Percentiles rank a stretch among this genome's conserved stretches.
Evolutionary conservation across 2,797 vertebrate species (phyloP).

Genomic region (Oreochromis mossambicus): DNA sequence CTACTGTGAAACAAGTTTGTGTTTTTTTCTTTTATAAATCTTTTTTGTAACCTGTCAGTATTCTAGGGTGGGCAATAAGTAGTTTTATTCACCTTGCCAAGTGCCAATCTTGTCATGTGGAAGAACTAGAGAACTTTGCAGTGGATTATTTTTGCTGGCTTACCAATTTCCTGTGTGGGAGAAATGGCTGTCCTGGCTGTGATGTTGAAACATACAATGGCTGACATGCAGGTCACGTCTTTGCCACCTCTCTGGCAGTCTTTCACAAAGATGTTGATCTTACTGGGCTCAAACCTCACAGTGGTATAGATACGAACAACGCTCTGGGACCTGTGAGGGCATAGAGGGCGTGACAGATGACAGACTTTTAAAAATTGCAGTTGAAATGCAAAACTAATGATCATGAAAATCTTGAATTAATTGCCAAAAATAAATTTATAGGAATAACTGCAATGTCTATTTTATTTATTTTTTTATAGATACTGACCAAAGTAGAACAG

Average conservation of each 20-base stretch:
- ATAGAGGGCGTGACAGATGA: not conserved
- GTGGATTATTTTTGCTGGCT: conserved; percentile 52
- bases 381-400: not conserved
- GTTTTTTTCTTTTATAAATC: not conserved
- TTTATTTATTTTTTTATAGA: not conserved
- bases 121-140: not conserved
- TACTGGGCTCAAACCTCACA: conserved; percentile 88
- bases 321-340: conserved; percentile 83
- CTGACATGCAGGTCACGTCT: conserved; percentile 93
- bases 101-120: not conserved
- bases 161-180: conserved; percentile 82
- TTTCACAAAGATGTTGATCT: conserved; percentile 96
- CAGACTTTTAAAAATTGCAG: not conserved
- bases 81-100: not conserved
- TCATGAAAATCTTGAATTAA: not conserved
- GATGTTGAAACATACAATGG: conserved; percentile 89
- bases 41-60: not conserved
- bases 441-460: not conserved
- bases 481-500: conserved; percentile 90
- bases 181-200: conserved; percentile 82
- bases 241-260: conserved; percentile 90
- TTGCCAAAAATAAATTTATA: not conserved
- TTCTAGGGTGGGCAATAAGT: not conserved
- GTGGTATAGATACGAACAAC: conserved; percentile 85
- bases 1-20: not conserved